phyloP scores from a whole-genome alignment of 2,888 invertebrate species.

The Pocota personata region DNA sequence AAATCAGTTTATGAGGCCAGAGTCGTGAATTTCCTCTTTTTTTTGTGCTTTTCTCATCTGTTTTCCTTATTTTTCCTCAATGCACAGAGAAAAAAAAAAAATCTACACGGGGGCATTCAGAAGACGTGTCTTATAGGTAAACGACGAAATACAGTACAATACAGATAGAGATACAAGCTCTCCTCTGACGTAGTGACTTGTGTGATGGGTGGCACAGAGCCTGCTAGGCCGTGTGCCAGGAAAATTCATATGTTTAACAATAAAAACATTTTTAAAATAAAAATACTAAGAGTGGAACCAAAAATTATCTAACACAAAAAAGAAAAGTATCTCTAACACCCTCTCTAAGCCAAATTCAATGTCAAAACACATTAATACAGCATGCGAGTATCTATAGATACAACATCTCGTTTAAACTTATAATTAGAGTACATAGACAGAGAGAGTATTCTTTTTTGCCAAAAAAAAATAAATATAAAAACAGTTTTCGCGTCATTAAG shows the following conservation, averaged over 20 bases:
- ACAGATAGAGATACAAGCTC: slow-evolving; percentile 13
- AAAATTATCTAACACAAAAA: slow-evolving; percentile 33
- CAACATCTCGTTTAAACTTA: neutral
- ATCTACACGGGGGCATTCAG: slow-evolving; percentile 37
- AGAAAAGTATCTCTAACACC: slow-evolving; percentile 22
- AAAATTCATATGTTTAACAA: slow-evolving; percentile 55
- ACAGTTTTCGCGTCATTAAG: slow-evolving; percentile 10
- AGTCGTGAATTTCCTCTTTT: slow-evolving; percentile 62
- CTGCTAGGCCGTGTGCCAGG: slow-evolving; percentile 55
- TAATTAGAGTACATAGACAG: neutral
- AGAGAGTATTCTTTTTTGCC: neutral
- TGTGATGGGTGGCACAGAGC: slow-evolving; percentile 41
- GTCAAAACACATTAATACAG: slow-evolving; percentile 56
- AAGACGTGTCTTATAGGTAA: slow-evolving; percentile 54
- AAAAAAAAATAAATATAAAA: neutral
- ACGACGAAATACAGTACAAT: slow-evolving; percentile 36
- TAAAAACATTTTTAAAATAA: slow-evolving; percentile 28
- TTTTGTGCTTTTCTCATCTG: slow-evolving; percentile 37
- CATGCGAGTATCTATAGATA: slow-evolving; percentile 23
- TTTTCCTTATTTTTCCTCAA: slow-evolving; percentile 48
- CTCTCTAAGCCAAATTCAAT: slow-evolving; percentile 54
- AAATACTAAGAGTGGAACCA: slow-evolving; percentile 1
- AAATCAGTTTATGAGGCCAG: slow-evolving; percentile 70
- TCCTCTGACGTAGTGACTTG: slow-evolving; percentile 46
- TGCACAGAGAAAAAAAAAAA: slow-evolving; percentile 28